phyloP scores from a whole-genome alignment of 2,113 vertebrate species.

The Gopherus evgoodei region DNA sequence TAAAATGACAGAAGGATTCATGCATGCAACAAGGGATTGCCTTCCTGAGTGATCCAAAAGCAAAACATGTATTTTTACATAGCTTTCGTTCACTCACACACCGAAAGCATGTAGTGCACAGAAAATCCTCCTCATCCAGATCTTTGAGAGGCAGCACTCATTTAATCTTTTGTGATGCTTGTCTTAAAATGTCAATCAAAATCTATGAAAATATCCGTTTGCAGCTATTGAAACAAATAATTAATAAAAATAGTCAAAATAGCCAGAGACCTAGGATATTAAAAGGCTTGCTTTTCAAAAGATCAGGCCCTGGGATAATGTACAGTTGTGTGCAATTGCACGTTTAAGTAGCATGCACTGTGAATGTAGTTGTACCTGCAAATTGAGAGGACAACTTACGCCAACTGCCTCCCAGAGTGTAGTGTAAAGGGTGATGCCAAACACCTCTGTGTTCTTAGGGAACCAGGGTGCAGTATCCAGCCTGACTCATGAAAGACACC shows the following conservation, averaged over 20 bases:
- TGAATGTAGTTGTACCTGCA: background rate
- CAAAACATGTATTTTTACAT: accelerated
- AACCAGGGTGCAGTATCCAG: no score
- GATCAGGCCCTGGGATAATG: background rate
- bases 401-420: background rate
- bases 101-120: background rate
- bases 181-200: background rate
- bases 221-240: background rate
- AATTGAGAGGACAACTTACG: background rate
- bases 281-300: background rate
- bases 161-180: background rate
- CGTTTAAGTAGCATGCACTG: background rate
- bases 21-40: accelerated
- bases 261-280: background rate
- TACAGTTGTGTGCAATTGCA: background rate
- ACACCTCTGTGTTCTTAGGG: no score
- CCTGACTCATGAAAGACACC: no score
- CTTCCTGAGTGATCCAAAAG: background rate
- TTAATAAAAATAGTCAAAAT: background rate
- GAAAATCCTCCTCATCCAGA: background rate
- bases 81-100: background rate
- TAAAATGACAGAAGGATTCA: background rate
- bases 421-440: background rate
- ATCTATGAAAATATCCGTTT: background rate
- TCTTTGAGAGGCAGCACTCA: background rate